Evolutionary conservation across 2,797 vertebrate species (phyloP).

Genomic region (Delichon dasypus): DNA sequence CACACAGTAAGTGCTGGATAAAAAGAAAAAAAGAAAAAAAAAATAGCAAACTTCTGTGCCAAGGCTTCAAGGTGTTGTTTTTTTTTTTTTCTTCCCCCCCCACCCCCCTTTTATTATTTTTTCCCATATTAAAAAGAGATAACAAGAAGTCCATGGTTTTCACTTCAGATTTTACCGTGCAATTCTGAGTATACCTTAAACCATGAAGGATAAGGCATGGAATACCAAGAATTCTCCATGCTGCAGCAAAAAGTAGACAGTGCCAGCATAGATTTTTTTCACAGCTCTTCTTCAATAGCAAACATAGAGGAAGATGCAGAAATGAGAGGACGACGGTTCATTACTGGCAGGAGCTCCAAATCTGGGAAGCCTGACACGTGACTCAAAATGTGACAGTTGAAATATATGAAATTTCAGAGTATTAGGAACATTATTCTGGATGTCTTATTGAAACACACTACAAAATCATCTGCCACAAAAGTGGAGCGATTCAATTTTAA

Average conservation of each 20-base stretch:
- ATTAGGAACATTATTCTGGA: constrained; percentile 31
- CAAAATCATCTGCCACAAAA: constrained; percentile 35
- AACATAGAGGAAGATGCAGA: not conserved
- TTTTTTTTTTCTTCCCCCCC: rapidly evolving
- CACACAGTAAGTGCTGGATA: not conserved
- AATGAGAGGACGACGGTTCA: not conserved
- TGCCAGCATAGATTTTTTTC: not conserved
- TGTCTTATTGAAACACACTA: constrained; percentile 28
- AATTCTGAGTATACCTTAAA: constrained; percentile 22
- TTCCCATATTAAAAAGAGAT: not conserved
- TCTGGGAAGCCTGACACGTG: not conserved
- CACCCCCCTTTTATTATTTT: not conserved
- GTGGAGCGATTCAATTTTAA: constrained; percentile 59
- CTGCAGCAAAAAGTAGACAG: not conserved
- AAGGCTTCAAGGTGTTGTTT: not conserved
- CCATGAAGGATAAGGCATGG: not conserved
- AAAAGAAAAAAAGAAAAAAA: not conserved
- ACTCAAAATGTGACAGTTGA: constrained; percentile 22
- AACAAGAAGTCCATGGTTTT: not conserved
- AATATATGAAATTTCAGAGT: constrained; percentile 41
- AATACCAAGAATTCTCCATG: constrained; percentile 41
- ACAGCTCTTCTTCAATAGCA: not conserved
- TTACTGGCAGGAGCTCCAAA: not conserved
- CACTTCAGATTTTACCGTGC: constrained; percentile 17
- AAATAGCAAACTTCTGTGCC: not conserved